Conservation (phyloP, 2,113 vertebrate species). For the Lagopus muta region DNA sequence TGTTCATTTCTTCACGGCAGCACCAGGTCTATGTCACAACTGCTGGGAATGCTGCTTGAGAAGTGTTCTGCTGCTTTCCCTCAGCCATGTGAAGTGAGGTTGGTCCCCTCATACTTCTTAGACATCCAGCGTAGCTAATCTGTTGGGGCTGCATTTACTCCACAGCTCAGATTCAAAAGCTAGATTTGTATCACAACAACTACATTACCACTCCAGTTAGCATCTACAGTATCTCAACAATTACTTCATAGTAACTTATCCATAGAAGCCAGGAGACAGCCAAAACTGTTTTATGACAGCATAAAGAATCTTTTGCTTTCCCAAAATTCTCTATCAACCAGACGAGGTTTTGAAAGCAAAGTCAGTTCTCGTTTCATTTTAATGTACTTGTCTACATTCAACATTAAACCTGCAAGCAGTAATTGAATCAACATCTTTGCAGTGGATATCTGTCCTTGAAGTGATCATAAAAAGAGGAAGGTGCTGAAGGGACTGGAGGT, state of each 20-base stretch:
- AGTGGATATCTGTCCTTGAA: neutral
- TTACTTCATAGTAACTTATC: neutral
- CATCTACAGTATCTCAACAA: neutral
- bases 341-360: neutral
- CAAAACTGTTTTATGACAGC: neutral
- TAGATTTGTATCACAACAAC: neutral
- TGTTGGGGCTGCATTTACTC: neutral
- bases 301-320: neutral
- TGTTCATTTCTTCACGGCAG: neutral
- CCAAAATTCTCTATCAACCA: neutral
- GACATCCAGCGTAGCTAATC: neutral
- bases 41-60: neutral
- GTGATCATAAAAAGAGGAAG: neutral
- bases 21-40: neutral
- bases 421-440: neutral
- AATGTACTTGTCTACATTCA: neutral
- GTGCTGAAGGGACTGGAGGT: neutral
- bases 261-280: neutral
- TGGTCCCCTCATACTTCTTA: neutral
- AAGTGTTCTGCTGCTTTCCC: neutral
- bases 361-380: neutral
- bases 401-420: neutral
- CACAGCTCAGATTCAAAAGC: neutral
- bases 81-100: too few species aligned
- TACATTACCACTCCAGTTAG: neutral